Evolutionary conservation across 2,113 vertebrate species (phyloP), one percentile per base, ranked within the genome.

Genomic region (Aramus guarauna): DNA sequence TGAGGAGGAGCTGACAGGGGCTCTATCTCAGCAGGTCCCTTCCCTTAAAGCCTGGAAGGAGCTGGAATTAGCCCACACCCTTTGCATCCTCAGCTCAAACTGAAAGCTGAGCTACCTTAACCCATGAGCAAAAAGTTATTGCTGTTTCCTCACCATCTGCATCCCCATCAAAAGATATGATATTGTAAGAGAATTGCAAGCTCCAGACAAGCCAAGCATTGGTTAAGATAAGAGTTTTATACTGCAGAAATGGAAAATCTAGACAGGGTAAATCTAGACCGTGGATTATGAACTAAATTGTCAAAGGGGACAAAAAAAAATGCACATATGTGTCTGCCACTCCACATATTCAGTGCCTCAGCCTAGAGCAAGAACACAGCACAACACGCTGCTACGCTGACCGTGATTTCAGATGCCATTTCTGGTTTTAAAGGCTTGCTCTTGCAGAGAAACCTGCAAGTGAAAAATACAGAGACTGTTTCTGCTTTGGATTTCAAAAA

Each of bases 351-450:
- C 47, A 72, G n/a, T 30, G 30, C 20, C 29, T 74, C 32, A 16
- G 5, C 26, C 30, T 11, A 63, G 34, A 85, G 39, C 36, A 64
- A 80, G 55, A 58, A 22, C 52, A 62, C 0, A 36, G 72, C 22
- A 22, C 1, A 9, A 29, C 55, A 63, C 8, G 10, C 26, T 30
- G 48, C 47, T 43, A 1, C 0, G 1, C 36, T 60, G 39, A 29
- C 34, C 37, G 5, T 12, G 16, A 36, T 6, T 85, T 29, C 71
- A 76, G 50, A 36, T 34, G 36, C 8, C 22, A 6, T 30, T 23
- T 72, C 47, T 72, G 39, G 3, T 55, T 81, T 66, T 81, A 37
- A 81, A 85, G 23, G n/a, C 30, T 71, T 39, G 27, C 10, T 48
- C 45, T 56, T 34, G 45, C 36, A 91, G 26, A 45, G 10, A 82